Conservation (phyloP, 1,140 invertebrate species). For the Helicorthomorpha holstii region DNA sequence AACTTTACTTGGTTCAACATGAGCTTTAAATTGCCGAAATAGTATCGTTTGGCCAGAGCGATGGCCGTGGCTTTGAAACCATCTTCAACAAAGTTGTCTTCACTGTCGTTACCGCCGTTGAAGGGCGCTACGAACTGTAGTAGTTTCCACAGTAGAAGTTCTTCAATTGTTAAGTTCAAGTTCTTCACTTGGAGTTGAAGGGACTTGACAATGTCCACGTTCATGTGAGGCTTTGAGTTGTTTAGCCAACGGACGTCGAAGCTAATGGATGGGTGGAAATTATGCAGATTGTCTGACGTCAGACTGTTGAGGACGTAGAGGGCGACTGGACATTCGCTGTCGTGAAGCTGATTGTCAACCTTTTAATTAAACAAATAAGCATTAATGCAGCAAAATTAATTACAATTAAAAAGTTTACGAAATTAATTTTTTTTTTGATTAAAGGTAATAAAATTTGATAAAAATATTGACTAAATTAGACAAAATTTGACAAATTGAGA, state of each 20-base stretch:
- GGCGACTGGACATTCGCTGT: slow-evolving; percentile 63
- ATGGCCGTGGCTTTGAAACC: slow-evolving; percentile 61
- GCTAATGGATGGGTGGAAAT: slow-evolving; percentile 10
- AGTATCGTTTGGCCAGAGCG: slow-evolving; percentile 51
- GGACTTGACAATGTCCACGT: slow-evolving; percentile 59
- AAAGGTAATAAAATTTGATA: too few species aligned
- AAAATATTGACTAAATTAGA: too few species aligned
- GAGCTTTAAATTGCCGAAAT: slow-evolving; percentile 72
- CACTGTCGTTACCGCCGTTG: not conserved
- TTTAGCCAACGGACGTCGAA: not conserved
- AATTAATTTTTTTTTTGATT: too few species aligned
- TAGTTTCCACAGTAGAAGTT: slow-evolving; percentile 68
- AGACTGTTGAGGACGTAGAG: slow-evolving; percentile 58
- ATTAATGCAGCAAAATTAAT: not conserved
- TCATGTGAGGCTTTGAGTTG: slow-evolving; percentile 45
- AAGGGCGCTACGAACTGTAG: slow-evolving; percentile 44
- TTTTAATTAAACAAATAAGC: too few species aligned
- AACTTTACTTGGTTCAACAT: slow-evolving; percentile 59
- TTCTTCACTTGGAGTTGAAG: slow-evolving; percentile 65
- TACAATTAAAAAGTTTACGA: not conserved
- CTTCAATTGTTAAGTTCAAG: slow-evolving; percentile 69
- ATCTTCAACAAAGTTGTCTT: slow-evolving; percentile 23
- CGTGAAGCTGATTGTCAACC: slow-evolving; percentile 73
- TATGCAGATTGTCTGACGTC: slow-evolving; percentile 17
- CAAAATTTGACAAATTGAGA: too few species aligned